Conservation (phyloP, 2,797 vertebrate genomes). For the Meriones psammophilus region DNA sequence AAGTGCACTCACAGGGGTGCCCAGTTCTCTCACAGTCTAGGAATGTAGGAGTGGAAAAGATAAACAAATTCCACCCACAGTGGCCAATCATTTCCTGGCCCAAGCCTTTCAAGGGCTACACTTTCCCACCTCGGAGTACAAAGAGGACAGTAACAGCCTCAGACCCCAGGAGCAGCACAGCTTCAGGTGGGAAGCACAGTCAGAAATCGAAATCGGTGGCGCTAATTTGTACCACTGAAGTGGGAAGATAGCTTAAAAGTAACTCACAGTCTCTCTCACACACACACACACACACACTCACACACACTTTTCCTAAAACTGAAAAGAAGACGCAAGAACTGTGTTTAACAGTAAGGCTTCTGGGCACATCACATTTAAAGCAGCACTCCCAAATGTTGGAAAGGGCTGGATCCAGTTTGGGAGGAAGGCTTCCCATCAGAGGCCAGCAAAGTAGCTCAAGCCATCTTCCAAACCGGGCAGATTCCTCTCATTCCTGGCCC, state of each 20-base stretch:
- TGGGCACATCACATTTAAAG: neutral
- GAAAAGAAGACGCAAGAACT: constrained; percentile 10
- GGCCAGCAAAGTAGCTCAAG: constrained; percentile 54
- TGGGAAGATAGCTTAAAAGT: neutral
- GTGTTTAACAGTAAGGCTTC: neutral
- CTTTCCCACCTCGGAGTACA: constrained; percentile 25
- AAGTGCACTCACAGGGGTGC: constrained; percentile 33
- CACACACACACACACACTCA: neutral
- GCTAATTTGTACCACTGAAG: neutral
- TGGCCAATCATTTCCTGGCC: constrained; percentile 66
- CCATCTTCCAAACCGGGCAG: constrained; percentile 75
- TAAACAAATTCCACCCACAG: constrained; percentile 80
- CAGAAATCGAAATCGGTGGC: neutral
- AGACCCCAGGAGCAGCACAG: neutral
- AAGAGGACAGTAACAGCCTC: neutral
- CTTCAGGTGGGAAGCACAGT: neutral
- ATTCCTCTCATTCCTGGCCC: constrained; percentile 84
- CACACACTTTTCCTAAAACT: neutral
- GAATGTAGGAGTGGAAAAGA: constrained; percentile 79
- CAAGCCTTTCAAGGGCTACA: constrained; percentile 50
- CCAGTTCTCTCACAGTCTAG: constrained; percentile 71
- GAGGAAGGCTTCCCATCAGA: neutral
- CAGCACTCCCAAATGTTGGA: neutral
- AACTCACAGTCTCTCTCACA: neutral
- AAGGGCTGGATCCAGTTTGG: constrained; percentile 7